A percentile compares a stretch with the other conserved stretches of the same genome.
These are phyloP conservation scores for Leptopterna dolabrata DNA, from an alignment of 2,888 invertebrate genomes.

Conservation along the genomic window DNA sequence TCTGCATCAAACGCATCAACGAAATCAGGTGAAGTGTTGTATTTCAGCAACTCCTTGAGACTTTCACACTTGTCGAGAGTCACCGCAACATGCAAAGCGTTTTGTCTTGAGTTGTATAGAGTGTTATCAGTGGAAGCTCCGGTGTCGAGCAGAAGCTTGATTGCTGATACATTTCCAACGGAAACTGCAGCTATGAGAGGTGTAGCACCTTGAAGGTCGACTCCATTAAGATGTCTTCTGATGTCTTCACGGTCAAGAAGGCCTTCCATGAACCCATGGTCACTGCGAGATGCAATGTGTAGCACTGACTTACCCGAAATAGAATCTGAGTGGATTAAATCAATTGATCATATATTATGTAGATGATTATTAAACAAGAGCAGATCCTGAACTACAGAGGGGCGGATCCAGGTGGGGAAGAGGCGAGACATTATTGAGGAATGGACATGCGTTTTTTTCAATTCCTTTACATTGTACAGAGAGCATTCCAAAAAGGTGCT, in stretches of 20 bases:
- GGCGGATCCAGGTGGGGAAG: no score
- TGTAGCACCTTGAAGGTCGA: neutral
- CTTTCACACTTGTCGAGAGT: neutral
- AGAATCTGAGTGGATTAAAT: neutral
- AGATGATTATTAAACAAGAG: no score
- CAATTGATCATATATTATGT: neutral
- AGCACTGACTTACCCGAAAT: neutral
- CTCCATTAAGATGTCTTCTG: neutral
- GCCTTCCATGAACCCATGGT: constrained; percentile 20
- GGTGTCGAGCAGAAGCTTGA: neutral
- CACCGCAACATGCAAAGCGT: neutral
- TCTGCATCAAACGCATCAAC: neutral
- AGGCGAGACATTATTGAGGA: no score
- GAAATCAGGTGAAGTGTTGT: neutral
- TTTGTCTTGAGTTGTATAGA: neutral
- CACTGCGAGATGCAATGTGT: neutral
- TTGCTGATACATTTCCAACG: neutral
- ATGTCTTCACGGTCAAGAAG: neutral
- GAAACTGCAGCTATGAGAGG: neutral
- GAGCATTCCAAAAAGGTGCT: no score
- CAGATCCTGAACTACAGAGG: no score
- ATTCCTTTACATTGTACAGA: no score
- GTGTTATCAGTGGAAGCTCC: neutral
- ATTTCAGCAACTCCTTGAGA: neutral
- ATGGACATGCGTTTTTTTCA: no score